Conservation (phyloP, 2,113 vertebrate species). For the Pedionomus torquatus region DNA sequence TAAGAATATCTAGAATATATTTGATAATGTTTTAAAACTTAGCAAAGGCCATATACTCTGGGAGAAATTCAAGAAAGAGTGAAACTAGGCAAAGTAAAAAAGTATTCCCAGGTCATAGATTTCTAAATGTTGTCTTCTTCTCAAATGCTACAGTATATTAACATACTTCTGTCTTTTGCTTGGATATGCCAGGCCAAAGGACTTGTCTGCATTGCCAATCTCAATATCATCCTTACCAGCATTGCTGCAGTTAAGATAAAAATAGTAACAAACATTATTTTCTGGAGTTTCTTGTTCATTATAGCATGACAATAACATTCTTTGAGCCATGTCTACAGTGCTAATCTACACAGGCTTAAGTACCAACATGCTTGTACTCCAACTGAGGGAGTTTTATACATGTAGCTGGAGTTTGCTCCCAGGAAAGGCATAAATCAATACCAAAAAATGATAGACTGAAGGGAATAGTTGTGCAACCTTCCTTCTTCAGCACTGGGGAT, state of each 20-base stretch:
- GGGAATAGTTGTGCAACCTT: not conserved
- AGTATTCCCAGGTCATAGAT: not conserved
- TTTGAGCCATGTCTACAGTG: not conserved
- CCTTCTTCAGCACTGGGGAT: not conserved
- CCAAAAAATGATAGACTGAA: not conserved
- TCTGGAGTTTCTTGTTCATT: not conserved
- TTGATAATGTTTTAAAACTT: not conserved
- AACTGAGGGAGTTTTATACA: not conserved
- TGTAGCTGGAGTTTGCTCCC: not conserved
- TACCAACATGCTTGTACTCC: not conserved
- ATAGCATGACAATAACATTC: not conserved
- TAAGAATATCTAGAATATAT: conserved; percentile 11
- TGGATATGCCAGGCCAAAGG: not conserved
- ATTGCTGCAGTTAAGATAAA: not conserved
- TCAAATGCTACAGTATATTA: not conserved
- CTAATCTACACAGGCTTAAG: not conserved
- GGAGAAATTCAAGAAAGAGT: not conserved
- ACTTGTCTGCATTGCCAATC: not conserved
- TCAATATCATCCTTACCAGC: not conserved
- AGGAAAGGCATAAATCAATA: not conserved
- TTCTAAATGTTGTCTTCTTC: not conserved
- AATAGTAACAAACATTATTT: not conserved
- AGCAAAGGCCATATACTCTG: not conserved
- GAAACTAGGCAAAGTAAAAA: not conserved
- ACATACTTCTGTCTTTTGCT: not conserved